Evolutionary conservation across 2,888 invertebrate species (phyloP), one percentile per base, ranked within the genome.

Genomic region (Galeopsomyia nigrocyanea): DNA sequence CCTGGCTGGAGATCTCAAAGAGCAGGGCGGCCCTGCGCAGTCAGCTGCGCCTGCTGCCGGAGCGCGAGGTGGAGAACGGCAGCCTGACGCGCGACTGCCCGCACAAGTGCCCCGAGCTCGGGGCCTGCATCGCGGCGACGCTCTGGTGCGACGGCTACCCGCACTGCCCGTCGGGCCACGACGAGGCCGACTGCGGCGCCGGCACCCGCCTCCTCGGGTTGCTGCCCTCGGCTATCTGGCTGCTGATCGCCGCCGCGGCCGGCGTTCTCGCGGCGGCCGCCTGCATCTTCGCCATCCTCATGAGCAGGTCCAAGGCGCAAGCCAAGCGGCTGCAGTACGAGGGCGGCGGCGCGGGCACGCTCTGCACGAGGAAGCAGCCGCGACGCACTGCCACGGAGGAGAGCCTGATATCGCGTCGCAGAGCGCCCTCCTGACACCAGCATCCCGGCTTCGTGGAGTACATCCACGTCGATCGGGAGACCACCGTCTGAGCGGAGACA

Each of bases 401-500:
- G 87, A 89, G 90, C 81, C 88, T 92, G 72, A 88, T 91, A 80
- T 3, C 10, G 39, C 13, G 39, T 1, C 10, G 39, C 39, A 3
- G 39, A 83, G 90, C 90, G 75, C 90, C 91, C 82, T 95, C 95
- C 91, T 95, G 95, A 95, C 95, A 95, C 83, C 94, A 94, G 88
- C 91, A 92, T 87, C 93, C 86, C 84, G 86, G 94, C 89, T 93
- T 94, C 90, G 95, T 95, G 90, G 95, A 95, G 87, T 95, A 94
- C 88, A 95, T 95, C 86, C 95, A 95, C 88, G 94, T 95, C 89
- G 95, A 96, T 89, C 93, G 95, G 87, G 95, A 95, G 89, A 95
- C 95, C 87, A 95, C 95, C 83, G 95, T 96, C 77, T 86, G 86
- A 81, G 73, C 72, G 70, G 17, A 19, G 16, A 39, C 22, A n/a